A percentile compares a stretch with the other conserved stretches of the same genome.
Conservation (phyloP, 1,140 invertebrate species). For the Drosophila sproati region DNA sequence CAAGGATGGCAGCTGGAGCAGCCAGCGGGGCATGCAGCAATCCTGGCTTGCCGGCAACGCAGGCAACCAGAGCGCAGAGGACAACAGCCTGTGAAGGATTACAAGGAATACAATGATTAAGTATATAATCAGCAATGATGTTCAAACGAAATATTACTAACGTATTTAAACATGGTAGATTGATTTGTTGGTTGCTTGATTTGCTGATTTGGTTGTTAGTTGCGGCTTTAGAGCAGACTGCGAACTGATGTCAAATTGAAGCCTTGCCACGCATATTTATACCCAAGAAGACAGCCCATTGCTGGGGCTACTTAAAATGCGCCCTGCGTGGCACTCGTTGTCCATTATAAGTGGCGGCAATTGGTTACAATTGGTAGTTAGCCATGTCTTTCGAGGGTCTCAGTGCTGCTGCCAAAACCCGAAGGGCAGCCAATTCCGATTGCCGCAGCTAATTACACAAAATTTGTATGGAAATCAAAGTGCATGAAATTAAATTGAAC, state of each 20-base stretch:
- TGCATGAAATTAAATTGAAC: conserved; percentile 14
- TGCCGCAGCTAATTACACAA: conserved; percentile 48
- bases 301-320: conserved; percentile 59
- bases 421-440: conserved; percentile 68
- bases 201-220: conserved; percentile 26
- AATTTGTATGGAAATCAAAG: conserved; percentile 44
- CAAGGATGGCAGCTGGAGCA: conserved; percentile 61
- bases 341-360: conserved; percentile 46
- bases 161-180: conserved; percentile 79
- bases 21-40: conserved; percentile 70
- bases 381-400: conserved; percentile 62
- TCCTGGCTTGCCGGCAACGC: conserved; percentile 80
- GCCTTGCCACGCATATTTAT: conserved; percentile 62
- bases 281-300: conserved; percentile 18
- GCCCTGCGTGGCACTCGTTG: conserved; percentile 26
- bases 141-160: conserved; percentile 42
- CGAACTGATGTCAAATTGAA: conserved; percentile 61
- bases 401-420: conserved; percentile 50
- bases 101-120: neutral
- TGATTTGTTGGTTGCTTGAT: conserved; percentile 29
- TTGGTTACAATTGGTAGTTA: conserved; percentile 60
- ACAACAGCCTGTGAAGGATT: conserved; percentile 50
- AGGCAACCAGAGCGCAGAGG: conserved; percentile 79
- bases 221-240: conserved; percentile 46
- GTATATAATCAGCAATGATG: conserved; percentile 5